A percentile compares a stretch with the other conserved stretches of the same genome.
Conservation (phyloP, 2,888 invertebrate genomes). For the Odontocerum albicorne region DNA sequence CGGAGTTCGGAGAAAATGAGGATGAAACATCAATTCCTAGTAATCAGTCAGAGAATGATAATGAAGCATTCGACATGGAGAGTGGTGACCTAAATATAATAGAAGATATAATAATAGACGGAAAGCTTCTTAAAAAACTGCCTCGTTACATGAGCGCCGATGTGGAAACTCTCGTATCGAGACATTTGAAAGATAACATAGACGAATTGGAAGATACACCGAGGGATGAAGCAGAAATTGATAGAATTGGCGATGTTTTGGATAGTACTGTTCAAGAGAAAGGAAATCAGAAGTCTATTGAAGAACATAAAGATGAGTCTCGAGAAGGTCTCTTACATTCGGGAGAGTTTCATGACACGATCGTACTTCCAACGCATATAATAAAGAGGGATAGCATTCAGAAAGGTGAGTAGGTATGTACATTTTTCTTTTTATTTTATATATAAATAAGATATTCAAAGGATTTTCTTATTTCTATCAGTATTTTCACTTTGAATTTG, state of each 20-base stretch:
- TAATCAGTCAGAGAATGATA: no score
- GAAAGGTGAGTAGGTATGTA: conserved; percentile 30
- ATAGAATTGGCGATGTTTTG: background rate
- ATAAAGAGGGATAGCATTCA: conserved; percentile 19
- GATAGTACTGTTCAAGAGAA: background rate
- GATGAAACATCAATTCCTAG: no score
- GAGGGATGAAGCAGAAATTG: background rate
- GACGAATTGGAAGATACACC: background rate
- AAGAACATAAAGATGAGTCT: conserved; percentile 4
- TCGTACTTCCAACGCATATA: conserved; percentile 31
- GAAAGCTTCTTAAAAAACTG: conserved; percentile 3
- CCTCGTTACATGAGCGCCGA: conserved; percentile 18
- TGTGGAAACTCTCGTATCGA: conserved; percentile 19
- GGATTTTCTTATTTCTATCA: no score
- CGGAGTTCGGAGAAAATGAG: no score
- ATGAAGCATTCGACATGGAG: background rate
- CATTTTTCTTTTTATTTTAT: background rate
- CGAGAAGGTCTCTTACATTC: conserved; percentile 25
- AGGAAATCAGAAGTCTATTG: background rate
- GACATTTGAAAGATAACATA: conserved; percentile 11
- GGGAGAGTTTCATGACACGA: conserved; percentile 34
- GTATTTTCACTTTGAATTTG: no score
- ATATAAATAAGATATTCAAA: no score
- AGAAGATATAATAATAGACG: background rate
- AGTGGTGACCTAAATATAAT: background rate